phyloP scores from a whole-genome alignment of 2,113 vertebrate genomes.

The Podilymbus podiceps region DNA sequence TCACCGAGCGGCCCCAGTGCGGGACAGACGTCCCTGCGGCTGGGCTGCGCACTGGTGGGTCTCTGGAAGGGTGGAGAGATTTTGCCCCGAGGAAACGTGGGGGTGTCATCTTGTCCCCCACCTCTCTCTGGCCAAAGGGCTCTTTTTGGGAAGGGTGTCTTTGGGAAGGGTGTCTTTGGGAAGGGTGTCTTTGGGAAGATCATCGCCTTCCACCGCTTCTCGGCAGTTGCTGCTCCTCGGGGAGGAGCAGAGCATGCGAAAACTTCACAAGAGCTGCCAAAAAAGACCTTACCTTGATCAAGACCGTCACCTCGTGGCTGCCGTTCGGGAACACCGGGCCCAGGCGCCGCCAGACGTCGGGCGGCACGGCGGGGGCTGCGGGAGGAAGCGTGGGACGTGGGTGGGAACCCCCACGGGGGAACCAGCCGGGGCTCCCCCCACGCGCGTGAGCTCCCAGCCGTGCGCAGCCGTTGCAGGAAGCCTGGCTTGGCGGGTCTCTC shows the following conservation, averaged over 20 bases:
- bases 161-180: too few species aligned
- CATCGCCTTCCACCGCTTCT: background rate
- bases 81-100: rapidly evolving
- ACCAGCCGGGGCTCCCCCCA: background rate
- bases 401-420: rapidly evolving
- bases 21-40: rapidly evolving
- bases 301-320: constrained; percentile 56
- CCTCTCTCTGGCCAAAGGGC: rapidly evolving
- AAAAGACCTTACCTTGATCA: constrained; percentile 37
- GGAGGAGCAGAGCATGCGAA: rapidly evolving
- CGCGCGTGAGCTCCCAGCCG: background rate
- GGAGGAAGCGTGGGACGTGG: background rate
- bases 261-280: rapidly evolving
- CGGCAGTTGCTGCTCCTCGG: background rate
- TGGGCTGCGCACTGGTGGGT: rapidly evolving
- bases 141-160: too few species aligned
- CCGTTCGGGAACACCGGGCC: background rate
- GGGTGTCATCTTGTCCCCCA: rapidly evolving
- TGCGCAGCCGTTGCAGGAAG: rapidly evolving
- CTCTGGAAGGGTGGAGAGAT: background rate
- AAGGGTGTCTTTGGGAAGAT: background rate
- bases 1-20: rapidly evolving
- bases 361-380: constrained; percentile 10
- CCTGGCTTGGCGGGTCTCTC: rapidly evolving
- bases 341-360: constrained; percentile 46